Evolutionary conservation across 2,797 vertebrate species (phyloP).

Genomic region (Neomorphus geoffroyi): DNA sequence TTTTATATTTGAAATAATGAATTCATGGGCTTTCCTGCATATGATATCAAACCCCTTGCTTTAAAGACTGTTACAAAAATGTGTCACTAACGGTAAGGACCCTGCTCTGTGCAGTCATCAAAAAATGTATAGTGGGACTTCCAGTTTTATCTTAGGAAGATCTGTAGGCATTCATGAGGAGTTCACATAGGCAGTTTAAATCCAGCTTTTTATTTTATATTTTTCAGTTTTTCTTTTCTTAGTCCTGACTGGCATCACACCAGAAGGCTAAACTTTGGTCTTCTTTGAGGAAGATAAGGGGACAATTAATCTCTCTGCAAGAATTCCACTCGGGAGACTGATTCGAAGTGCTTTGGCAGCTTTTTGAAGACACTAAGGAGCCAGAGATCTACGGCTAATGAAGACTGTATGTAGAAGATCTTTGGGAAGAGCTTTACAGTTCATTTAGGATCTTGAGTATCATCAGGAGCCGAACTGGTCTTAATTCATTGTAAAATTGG

Average conservation of each 20-base stretch:
- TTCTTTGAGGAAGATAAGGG: background rate
- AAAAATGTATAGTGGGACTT: background rate
- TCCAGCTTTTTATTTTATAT: background rate
- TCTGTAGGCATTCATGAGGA: background rate
- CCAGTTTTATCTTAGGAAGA: background rate
- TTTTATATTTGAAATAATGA: background rate
- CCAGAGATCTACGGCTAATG: background rate
- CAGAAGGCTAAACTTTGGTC: background rate
- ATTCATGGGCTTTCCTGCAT: background rate
- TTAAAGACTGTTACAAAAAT: background rate
- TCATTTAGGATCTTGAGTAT: background rate
- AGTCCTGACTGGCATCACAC: background rate
- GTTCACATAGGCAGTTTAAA: background rate
- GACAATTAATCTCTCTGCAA: background rate
- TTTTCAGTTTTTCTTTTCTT: background rate
- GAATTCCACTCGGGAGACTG: background rate
- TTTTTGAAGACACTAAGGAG: background rate
- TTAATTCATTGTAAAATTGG: background rate
- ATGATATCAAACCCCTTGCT: background rate
- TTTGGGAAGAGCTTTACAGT: background rate
- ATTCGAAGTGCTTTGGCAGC: background rate
- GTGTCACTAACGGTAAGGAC: background rate
- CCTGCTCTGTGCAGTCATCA: background rate
- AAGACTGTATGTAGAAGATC: background rate
- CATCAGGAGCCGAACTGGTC: accelerated